phyloP scores from a whole-genome alignment of 2,888 invertebrate genomes.

The Folsomia manolachei region DNA sequence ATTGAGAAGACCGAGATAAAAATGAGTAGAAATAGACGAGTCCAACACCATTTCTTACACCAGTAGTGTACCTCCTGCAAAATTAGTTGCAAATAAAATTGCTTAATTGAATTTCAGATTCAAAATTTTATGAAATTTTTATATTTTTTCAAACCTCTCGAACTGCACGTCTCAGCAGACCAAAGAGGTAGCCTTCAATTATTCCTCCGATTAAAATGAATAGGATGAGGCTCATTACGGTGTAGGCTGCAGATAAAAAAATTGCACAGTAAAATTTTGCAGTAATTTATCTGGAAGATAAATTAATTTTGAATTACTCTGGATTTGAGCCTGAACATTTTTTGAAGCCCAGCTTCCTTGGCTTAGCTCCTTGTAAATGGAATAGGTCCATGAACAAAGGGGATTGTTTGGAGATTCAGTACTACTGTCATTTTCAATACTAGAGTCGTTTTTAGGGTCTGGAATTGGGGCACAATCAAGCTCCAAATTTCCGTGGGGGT shows the following conservation, averaged over 20 bases:
- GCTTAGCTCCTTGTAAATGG: background rate
- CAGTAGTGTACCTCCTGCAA: constrained; percentile 6
- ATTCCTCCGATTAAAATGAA: constrained; percentile 5
- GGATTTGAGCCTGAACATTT: background rate
- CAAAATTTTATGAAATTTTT: background rate
- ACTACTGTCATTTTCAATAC: too few relatives aligned
- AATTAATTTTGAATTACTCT: background rate
- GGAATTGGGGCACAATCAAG: background rate
- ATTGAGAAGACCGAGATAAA: background rate
- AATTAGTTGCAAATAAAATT: background rate
- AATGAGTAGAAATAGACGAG: constrained; percentile 5
- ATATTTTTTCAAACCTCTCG: constrained; percentile 16
- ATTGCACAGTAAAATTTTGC: too few relatives aligned
- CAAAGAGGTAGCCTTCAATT: constrained; percentile 16
- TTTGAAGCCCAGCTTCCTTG: background rate
- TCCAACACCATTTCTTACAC: background rate
- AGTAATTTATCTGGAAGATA: background rate
- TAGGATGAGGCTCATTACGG: background rate
- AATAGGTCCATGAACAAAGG: background rate
- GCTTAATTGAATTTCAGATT: background rate
- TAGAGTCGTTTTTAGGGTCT: background rate
- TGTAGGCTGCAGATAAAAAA: constrained; percentile 2
- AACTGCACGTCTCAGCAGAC: background rate
- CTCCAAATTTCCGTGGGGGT: background rate
- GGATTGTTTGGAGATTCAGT: too few relatives aligned